A percentile compares a stretch with the other conserved stretches of the same genome.
phyloP scores from a whole-genome alignment of 2,888 invertebrate species.

The Ophioninae sp. region DNA sequence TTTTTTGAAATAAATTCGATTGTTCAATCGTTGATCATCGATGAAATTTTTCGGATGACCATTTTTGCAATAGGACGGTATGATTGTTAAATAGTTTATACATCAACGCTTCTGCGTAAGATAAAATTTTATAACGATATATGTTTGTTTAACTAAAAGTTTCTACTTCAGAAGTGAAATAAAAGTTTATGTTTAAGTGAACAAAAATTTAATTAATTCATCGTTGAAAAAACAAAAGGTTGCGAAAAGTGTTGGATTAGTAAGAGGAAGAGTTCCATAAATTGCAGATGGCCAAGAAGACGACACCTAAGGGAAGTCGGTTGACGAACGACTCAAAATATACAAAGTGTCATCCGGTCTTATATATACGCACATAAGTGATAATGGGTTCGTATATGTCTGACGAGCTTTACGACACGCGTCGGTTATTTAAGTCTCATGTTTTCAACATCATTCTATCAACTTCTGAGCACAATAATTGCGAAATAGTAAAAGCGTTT shows the following conservation, averaged over 20 bases:
- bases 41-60: no score
- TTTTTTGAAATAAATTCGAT: no score
- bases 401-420: conserved; percentile 39
- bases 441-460: conserved; percentile 2
- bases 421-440: conserved; percentile 8
- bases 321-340: conserved; percentile 55
- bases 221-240: background rate
- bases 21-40: no score
- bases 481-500: background rate
- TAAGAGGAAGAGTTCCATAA: background rate
- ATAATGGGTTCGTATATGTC: conserved; percentile 40
- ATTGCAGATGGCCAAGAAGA: conserved; percentile 7
- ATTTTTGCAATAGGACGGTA: no score
- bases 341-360: conserved; percentile 38
- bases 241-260: conserved; percentile 3
- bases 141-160: no score
- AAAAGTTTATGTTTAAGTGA: no score
- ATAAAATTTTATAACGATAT: no score
- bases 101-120: no score
- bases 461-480: background rate
- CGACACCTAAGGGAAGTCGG: conserved; percentile 30
- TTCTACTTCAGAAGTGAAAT: no score
- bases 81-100: no score
- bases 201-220: background rate
- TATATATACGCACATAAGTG: conserved; percentile 16